Base-by-base conservation (phyloP, 2,113 vertebrate species). In the Planiliza haematocheilus region DNA sequence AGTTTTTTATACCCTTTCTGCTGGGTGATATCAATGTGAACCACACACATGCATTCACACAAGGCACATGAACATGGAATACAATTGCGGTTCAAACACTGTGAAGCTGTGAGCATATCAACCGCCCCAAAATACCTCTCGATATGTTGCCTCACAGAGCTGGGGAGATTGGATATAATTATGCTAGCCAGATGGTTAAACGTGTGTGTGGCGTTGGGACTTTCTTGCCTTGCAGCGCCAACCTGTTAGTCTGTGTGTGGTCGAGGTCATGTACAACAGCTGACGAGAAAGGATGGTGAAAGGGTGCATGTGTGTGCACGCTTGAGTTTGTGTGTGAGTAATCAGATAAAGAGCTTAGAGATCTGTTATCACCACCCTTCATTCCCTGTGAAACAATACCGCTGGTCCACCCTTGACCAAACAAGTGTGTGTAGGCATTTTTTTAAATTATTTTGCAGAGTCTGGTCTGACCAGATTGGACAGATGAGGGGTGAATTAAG, bases 311-410 rank as follows among this genome's bases (percentile, higher is more conserved):
- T 70, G 57, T 7, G 8, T 38, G 57, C 78, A 72, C 46, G 82
- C 16, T 62, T 58, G 51, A 17, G 45, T 21, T 39, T 74, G 67
- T 21, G 76, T 79, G 76, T 62, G 67, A 86, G 80, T 62, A 77
- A 89, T 90, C 87, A 60, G 84, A 86, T 91, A 89, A 85, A 66
- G 63, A 72, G 52, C 13, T 13, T 7, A n/a, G 72, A 75, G 83
- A 84, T 87, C 70, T 2, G 62, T 71, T 84, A 82, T 80, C 77
- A 38, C 41, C 46, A 39, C 52, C 41, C 70, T 73, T 58, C 69
- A 86, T 80, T 69, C 81, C 69, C 63, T 66, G 70, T 63, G 70
- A 71, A 86, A 90, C 88, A 90, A 85, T 79, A 70, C 57, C 64
- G 48, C 77, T 48, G 59, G 73, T 67, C 69, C 1, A 39, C 81